These are phyloP conservation scores for Bubo scandiacus DNA, from an alignment of 2,113 vertebrate species.

Conservation along the genomic window DNA sequence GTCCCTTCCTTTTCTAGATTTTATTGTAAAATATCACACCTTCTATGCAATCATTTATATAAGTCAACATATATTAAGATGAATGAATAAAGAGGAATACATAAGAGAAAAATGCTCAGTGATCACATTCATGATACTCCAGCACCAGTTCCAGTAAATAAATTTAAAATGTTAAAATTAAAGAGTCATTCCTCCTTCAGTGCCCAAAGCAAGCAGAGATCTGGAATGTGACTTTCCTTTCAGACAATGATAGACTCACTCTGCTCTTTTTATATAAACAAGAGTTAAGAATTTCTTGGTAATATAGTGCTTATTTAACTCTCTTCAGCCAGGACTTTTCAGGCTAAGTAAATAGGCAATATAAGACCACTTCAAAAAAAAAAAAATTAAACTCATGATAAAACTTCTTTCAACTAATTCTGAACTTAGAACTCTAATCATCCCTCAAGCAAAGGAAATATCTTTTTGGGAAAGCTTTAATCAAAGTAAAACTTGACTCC, in stretches of 20 bases:
- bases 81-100: neutral
- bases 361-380: neutral
- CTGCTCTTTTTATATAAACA: constrained; percentile 34
- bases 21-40: neutral
- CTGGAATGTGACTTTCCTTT: constrained; percentile 35
- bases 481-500: neutral
- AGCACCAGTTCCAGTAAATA: neutral
- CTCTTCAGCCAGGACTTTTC: constrained; percentile 11
- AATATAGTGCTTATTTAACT: constrained; percentile 50
- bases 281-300: neutral
- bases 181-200: neutral
- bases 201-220: constrained; percentile 62
- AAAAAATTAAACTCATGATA: neutral
- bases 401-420: neutral
- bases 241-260: neutral
- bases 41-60: neutral
- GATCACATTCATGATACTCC: neutral
- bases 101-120: neutral
- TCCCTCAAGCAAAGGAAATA: neutral
- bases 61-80: neutral
- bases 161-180: constrained; percentile 1
- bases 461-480: neutral
- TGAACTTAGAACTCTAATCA: neutral
- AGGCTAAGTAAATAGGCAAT: constrained; percentile 44
- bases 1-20: neutral